Evolutionary conservation across 2,888 invertebrate genomes (phyloP).

Genomic region (Caenorhabditis auriculariae): DNA sequence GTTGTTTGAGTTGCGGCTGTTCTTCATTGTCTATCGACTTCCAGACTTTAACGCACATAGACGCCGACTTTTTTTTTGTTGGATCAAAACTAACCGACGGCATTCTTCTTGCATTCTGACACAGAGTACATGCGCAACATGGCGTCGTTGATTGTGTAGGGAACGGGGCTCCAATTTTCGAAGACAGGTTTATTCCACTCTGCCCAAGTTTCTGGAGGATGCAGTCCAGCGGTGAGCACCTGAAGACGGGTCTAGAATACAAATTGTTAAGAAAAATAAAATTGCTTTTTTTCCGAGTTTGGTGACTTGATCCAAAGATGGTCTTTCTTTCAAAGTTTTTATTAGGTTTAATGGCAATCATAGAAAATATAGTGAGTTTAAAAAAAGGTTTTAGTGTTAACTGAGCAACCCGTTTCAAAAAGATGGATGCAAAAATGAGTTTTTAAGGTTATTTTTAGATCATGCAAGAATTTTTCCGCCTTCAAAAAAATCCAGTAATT

Average conservation of each 20-base stretch:
- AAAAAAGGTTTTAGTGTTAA: no score
- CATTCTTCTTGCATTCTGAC: conserved; percentile 23
- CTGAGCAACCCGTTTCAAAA: no score
- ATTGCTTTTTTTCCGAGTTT: no score
- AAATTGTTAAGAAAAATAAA: no score
- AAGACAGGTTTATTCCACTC: conserved; percentile 14
- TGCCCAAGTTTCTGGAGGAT: conserved; percentile 24
- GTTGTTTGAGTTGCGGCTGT: conserved; percentile 25
- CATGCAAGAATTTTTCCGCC: no score
- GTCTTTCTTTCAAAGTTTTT: not conserved
- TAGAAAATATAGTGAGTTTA: no score
- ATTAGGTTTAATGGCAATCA: no score
- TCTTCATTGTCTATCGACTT: conserved; percentile 39
- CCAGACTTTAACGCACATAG: conserved; percentile 27
- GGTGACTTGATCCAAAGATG: no score
- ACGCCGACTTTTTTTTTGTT: not conserved
- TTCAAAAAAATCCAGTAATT: no score
- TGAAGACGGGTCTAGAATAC: no score
- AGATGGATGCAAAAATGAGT: no score
- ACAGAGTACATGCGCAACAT: conserved; percentile 47
- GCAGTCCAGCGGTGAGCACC: conserved; percentile 23
- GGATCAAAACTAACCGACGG: conserved; percentile 4
- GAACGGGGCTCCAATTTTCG: conserved; percentile 37
- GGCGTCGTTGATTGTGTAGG: conserved; percentile 44
- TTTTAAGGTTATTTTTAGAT: no score